Evolutionary conservation across 2,113 vertebrate species (phyloP).

Genomic region (Bos javanicus): DNA sequence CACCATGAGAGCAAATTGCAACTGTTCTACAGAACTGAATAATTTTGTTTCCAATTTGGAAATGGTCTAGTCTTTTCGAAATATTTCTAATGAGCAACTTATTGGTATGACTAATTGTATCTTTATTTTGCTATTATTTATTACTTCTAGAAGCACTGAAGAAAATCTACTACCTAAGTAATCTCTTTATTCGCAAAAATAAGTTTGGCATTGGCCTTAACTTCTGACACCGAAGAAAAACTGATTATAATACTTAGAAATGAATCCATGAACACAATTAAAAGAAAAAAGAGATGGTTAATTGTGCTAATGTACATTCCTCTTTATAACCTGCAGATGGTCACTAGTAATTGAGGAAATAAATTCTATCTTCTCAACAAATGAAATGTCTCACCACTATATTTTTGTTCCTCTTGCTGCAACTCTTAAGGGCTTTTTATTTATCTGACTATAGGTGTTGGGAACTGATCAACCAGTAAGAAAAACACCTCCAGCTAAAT

Average conservation of each 20-base stretch:
- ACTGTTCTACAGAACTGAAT: neutral
- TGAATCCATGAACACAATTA: neutral
- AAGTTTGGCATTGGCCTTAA: neutral
- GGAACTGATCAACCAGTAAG: neutral
- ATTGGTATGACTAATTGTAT: neutral
- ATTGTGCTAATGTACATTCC: neutral
- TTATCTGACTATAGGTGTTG: neutral
- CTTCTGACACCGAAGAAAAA: neutral
- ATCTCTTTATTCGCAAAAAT: neutral
- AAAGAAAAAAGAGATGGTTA: slow-evolving; percentile 17
- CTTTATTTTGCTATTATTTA: neutral
- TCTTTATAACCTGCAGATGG: slow-evolving; percentile 2
- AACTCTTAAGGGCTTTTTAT: neutral
- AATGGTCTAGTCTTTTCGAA: neutral
- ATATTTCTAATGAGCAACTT: neutral
- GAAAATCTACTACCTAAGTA: neutral
- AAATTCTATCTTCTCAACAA: neutral
- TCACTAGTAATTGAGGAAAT: slow-evolving; percentile 38
- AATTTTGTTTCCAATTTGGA: neutral
- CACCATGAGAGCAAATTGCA: neutral
- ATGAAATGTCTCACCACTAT: neutral
- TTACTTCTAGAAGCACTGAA: neutral
- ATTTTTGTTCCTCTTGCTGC: neutral
- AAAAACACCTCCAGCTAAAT: neutral
- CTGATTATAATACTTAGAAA: slow-evolving; percentile 28